Evolutionary conservation across 2,797 vertebrate genomes (phyloP).

Genomic region (Pseudocheirus occidentalis): DNA sequence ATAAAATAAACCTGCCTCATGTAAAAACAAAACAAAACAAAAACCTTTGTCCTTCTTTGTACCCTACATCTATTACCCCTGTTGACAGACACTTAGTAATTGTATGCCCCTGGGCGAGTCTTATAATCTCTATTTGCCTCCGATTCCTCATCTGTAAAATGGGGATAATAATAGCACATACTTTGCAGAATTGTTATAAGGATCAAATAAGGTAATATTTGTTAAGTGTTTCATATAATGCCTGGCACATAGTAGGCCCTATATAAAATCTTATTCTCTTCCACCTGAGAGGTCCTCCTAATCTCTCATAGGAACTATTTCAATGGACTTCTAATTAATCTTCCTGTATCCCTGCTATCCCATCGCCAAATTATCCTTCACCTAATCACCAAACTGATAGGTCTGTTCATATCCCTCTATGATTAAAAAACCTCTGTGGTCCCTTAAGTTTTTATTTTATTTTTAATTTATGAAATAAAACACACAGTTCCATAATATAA

Average conservation of each 20-base stretch:
- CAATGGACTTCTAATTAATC: background rate
- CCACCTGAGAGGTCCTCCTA: background rate
- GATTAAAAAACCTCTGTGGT: background rate
- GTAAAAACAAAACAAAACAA: background rate
- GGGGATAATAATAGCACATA: background rate
- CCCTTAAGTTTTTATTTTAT: too few species aligned
- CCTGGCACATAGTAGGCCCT: background rate
- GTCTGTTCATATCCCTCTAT: background rate
- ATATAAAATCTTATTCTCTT: background rate
- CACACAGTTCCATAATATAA: too few species aligned
- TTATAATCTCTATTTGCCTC: background rate
- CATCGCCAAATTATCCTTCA: background rate
- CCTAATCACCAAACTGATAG: background rate
- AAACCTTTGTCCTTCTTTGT: background rate
- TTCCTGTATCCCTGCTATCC: background rate
- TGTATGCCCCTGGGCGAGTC: background rate
- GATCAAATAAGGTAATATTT: background rate
- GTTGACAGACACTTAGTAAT: background rate
- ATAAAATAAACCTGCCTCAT: background rate
- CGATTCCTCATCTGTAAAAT: background rate
- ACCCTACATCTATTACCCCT: too few species aligned
- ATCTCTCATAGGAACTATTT: background rate
- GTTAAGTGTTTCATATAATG: background rate
- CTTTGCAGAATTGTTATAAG: background rate
- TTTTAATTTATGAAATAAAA: too few species aligned